phyloP scores from a whole-genome alignment of 1,140 invertebrate genomes.

The Uloborus diversus region DNA sequence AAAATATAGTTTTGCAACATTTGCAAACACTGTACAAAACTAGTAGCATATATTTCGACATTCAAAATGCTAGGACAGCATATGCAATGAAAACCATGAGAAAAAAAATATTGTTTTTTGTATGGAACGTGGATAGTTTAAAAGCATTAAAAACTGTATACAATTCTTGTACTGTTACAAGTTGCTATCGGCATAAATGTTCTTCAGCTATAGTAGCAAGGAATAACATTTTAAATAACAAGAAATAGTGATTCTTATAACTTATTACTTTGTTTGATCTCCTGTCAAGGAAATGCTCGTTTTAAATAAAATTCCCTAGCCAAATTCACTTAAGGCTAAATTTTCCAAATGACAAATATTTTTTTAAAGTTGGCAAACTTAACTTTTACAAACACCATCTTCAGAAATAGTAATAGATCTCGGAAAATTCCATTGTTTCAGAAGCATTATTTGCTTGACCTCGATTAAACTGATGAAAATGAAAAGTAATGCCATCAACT shows the following conservation, averaged over 20 bases:
- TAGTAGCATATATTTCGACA: no score
- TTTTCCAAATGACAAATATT: not conserved
- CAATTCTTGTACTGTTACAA: no score
- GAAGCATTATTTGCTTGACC: constrained; percentile 50
- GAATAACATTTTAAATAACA: not conserved
- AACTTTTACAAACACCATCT: not conserved
- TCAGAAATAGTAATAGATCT: constrained; percentile 58
- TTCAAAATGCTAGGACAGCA: no score
- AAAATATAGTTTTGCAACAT: no score
- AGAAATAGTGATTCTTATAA: not conserved
- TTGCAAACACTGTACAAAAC: no score
- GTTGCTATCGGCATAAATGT: no score
- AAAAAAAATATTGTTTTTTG: no score
- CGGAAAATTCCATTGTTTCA: constrained; percentile 58
- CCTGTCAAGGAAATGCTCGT: not conserved
- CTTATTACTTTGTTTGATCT: not conserved
- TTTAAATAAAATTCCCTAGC: not conserved
- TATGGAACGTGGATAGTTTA: no score
- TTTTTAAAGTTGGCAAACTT: not conserved
- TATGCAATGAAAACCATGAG: no score
- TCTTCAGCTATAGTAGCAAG: not conserved
- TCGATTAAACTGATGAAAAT: constrained; percentile 55
- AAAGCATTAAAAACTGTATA: no score
- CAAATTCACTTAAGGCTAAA: not conserved
- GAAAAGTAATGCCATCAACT: constrained; percentile 57